Conservation (phyloP, 2,888 invertebrate genomes). For the Synanthedon vespiformis region DNA sequence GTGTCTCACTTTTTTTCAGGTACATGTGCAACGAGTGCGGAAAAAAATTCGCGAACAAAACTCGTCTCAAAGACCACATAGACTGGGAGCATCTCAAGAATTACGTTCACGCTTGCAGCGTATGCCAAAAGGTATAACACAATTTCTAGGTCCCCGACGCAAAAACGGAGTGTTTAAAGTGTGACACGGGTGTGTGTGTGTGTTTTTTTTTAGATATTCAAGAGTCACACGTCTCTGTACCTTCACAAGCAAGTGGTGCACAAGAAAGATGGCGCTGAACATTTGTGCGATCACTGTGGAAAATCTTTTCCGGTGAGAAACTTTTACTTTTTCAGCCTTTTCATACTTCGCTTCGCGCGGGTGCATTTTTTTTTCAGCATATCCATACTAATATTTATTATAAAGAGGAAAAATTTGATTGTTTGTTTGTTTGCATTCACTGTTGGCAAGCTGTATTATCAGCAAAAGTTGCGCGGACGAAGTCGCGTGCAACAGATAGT, state of each 20-base stretch:
- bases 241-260: slow-evolving; percentile 48
- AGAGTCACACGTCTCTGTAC: slow-evolving; percentile 47
- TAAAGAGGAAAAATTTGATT: no score
- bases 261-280: slow-evolving; percentile 27
- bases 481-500: no score
- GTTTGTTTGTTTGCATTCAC: no score
- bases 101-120: slow-evolving; percentile 32
- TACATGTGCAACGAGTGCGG: slow-evolving; percentile 55
- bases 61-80: slow-evolving; percentile 40
- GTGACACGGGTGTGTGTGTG: no score
- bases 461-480: no score
- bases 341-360: neutral
- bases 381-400: no score
- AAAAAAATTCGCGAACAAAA: slow-evolving; percentile 42
- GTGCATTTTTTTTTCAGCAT: neutral
- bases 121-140: slow-evolving; percentile 40
- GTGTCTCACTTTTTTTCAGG: slow-evolving; percentile 14
- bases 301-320: slow-evolving; percentile 40
- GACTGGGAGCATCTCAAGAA: slow-evolving; percentile 56
- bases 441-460: no score
- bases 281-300: slow-evolving; percentile 53
- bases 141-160: no score
- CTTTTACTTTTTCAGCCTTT: neutral
- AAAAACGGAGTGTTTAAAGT: no score
- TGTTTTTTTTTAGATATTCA: slow-evolving; percentile 35